Base-by-base conservation (phyloP, 1,140 invertebrate genomes). In the Himalopsyche phryganea region DNA sequence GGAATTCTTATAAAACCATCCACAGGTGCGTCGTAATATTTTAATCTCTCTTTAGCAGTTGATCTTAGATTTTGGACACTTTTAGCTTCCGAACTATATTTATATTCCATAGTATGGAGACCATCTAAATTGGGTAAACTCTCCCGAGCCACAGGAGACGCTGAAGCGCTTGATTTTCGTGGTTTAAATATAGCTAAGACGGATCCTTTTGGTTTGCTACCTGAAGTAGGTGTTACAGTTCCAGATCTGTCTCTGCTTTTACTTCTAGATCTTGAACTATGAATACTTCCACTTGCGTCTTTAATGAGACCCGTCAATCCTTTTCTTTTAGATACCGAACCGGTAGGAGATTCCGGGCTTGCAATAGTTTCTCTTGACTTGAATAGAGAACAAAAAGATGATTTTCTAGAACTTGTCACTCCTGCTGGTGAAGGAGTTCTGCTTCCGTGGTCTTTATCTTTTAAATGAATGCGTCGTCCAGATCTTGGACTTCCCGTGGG, bases 321-420 rank as follows among this genome's bases (percentile, higher is more conserved):
- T 73, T 73, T 66, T 73, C 75, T 35, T 74, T 69, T 28, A 69
- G 68, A 42, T 70, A 53, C 19, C 60, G 69, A 19, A 69, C 78
- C 67, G 50, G 82, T 80, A 6, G 85, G 85, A 1, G 85, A 87
- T 60, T 87, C 86, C 1, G 85, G 85, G 58, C 85, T 87, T 6
- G 82, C 73, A 23, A 79, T 75, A 4, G 75, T 75, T 66, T 80
- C 80, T 42, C 73, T 76, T 57, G 83, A 84, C 68, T 85, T 86
- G 65, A 91, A 91, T 5, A 91, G 70, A 1, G 86, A 89, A 58
- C 87, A 84, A 64, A 91, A 90, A 15, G 88, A 90, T 60, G 85
- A 89, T 67, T 90, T 90, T 41, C 89, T 77, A 0, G 88, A 89
- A 0, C 85, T 79, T 0, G 83, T 70, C 6, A 61, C 70, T 0